Evolutionary conservation across 2,797 vertebrate genomes (phyloP).

Genomic region (Chaetodon trifasciatus): DNA sequence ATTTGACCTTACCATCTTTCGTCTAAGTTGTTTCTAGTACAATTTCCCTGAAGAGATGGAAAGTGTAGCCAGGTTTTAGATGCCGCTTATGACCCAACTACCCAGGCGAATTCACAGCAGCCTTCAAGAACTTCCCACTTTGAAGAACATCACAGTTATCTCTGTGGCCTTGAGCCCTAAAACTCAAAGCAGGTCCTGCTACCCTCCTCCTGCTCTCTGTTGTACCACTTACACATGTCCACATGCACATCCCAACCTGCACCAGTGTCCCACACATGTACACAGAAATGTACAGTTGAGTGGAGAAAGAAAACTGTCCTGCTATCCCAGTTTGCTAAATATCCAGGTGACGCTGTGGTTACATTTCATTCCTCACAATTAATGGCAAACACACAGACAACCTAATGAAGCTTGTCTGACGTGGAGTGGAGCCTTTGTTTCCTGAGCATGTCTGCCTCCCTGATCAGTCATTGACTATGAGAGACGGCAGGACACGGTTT

Average conservation of each 20-base stretch:
- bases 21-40: background rate
- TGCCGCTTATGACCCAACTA: constrained; percentile 48
- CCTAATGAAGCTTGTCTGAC: constrained; percentile 33
- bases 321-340: background rate
- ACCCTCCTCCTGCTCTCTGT: constrained; percentile 2
- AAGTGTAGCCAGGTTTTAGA: constrained; percentile 39
- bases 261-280: background rate
- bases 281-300: background rate
- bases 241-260: constrained; percentile 5
- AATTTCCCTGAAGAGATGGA: constrained; percentile 41
- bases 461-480: constrained; percentile 28
- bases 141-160: constrained; percentile 84
- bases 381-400: constrained; percentile 8
- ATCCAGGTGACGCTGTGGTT: constrained; percentile 65
- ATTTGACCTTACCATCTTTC: background rate
- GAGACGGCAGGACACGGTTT: constrained; percentile 27
- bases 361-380: background rate
- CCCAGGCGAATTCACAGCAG: constrained; percentile 61
- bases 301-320: background rate
- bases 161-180: constrained; percentile 81
- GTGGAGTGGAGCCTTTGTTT: constrained; percentile 32
- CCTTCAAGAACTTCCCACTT: constrained; percentile 80
- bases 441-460: constrained; percentile 19
- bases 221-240: background rate
- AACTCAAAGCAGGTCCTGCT: constrained; percentile 71